A percentile compares a stretch with the other conserved stretches of the same genome.
Conservation (phyloP, 2,113 vertebrate genomes). For the Gyps fulvus region DNA sequence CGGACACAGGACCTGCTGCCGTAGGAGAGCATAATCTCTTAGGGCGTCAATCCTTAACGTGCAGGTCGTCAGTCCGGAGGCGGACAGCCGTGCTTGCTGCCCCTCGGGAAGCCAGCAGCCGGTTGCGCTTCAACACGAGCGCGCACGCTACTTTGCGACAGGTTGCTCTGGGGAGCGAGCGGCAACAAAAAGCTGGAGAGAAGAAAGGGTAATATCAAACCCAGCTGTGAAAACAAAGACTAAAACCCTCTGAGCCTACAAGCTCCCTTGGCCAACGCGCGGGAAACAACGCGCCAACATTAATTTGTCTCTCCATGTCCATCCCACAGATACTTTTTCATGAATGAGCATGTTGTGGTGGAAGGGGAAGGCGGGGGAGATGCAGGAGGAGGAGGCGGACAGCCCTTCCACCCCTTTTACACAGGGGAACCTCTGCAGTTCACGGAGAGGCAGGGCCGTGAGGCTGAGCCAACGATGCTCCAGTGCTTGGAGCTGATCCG, state of each 20-base stretch:
- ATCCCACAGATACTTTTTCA: neutral
- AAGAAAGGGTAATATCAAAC: neutral
- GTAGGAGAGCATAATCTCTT: neutral
- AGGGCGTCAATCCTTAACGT: fast-evolving
- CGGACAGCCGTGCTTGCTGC: neutral
- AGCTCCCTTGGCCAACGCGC: neutral
- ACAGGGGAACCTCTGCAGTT: neutral
- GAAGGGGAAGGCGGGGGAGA: neutral
- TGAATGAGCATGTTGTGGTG: neutral
- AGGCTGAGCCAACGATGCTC: neutral
- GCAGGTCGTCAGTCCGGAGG: fast-evolving
- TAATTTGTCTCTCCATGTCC: neutral
- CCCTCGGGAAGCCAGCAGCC: neutral
- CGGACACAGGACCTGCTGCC: fast-evolving
- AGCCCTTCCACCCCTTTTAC: neutral
- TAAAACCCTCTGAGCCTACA: neutral
- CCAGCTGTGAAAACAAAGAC: conserved; percentile 64
- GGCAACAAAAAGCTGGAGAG: neutral
- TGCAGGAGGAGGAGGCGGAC: neutral
- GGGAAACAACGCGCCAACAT: neutral
- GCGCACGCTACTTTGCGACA: neutral
- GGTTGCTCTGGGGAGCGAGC: fast-evolving
- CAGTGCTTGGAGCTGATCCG: neutral
- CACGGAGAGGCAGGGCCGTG: neutral
- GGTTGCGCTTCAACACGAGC: fast-evolving